Base-by-base conservation (phyloP, 2,888 invertebrate genomes). In the Sminthurides aquaticus region DNA sequence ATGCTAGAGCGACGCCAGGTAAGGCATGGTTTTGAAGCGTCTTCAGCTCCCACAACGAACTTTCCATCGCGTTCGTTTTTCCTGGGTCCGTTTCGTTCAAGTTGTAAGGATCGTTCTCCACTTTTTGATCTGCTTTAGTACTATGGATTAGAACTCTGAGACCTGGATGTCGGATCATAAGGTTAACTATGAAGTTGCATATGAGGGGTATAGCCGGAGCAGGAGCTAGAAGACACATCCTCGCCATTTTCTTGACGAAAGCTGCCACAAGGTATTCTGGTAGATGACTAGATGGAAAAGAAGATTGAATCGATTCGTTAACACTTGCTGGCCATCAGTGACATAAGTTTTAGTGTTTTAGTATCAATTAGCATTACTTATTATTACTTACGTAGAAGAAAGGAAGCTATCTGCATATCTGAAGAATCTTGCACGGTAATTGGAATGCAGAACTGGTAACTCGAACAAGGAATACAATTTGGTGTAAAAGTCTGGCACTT, bases 381-480 rank as follows among this genome's bases (percentile, higher is more conserved):
- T 11, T 18, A 22, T 2, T 27, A 82, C 87, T 86, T 79, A 90
- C 86, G 92, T 91, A 56, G 97, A 98, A 67, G 90, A 89, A 26
- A 98, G 83, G 79, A 98, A 97, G 69, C 93, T 83, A 77, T 97
- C 91, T 0, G 91, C 84, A 66, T 97, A 83, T 76, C 90, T 89
- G 79, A 96, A 88, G 52, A 98, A 86, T 55, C 94, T 84, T 0
- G 89, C 86, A 78, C 91, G 90, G 80, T 91, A 93, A 76, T 91
- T 89, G 15, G 90, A 91, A 76, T 90, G 89, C 79, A 97, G 91
- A 76, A 97, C 87, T 76, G 89, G 88, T 0, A 93, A 90, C 76
- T 91, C 89, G 76, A 95, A 89, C 86, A 98, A 87, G 24, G 89
- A 88, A 81, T 98, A 98, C n/a, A 98, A 82, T 76, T 96, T 93